Base-by-base conservation (phyloP, 2,888 invertebrate species). In the Cataglyphis rosenhaueri region DNA sequence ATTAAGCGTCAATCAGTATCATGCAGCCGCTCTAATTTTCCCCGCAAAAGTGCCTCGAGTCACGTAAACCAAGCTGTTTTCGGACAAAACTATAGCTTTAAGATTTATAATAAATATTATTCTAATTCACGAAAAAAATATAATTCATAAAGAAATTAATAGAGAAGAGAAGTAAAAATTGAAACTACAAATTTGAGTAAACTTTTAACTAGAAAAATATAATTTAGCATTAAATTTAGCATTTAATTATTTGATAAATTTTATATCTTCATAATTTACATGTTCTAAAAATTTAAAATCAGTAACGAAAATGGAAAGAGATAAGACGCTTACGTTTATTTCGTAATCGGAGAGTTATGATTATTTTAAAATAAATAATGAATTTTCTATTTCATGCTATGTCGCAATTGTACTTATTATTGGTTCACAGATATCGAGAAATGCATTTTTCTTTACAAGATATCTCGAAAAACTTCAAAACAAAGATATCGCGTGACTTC, bases 1-100 rank as follows among this genome's bases (percentile, higher is more conserved):
- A 82, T 75, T 68, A 82, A 61, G 35, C 68, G 70, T 70, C 82
- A 82, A 82, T 84, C 75, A 82, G 70, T 75, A 21, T 21, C 52
- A 82, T 64, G 71, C 61, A 74, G 57, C 55, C 81, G 78, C 32
- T 59, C 70, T 79, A 79, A 79, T 70, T 71, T 35, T 79, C 59
- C 8, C 9, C 15, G 59, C 78, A 35, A 41, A 66, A 57, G 70
- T 79, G 78, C 6, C 15, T 15, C 44, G 32, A 70, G 78, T 70
- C 78, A 79, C 70, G 78, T 79, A 79, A 79, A 59, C 78, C 70
- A 78, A 15, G 5, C 8, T 70, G 21, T 57, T 61, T 59, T 59
- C 25, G 25, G 59, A 44, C 44, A 79, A 59, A 70, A 59, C 32
- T 59, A 35, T n/a, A 25, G 18, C 4, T 48, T 41, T 74, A 21